A percentile compares a stretch with the other conserved stretches of the same genome.
These are phyloP conservation scores for Heterocephalus glaber DNA, from an alignment of 2,113 vertebrate genomes.

Conservation along the genomic window DNA sequence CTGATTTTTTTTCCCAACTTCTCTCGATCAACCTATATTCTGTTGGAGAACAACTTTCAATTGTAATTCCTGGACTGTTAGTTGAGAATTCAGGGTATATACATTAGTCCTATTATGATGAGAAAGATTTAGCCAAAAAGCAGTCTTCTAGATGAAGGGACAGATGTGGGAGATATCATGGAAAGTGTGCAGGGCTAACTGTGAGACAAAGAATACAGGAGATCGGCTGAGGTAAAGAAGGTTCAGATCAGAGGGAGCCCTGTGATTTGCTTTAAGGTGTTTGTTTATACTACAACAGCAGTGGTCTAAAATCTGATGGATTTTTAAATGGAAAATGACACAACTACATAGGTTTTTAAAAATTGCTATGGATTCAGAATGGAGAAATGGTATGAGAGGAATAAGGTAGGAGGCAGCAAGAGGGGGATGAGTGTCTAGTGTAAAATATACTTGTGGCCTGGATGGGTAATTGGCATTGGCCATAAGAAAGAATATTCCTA, in stretches of 20 bases:
- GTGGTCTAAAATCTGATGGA: neutral
- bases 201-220: neutral
- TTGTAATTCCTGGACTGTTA: neutral
- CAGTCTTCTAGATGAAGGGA: neutral
- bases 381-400: neutral
- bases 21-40: neutral
- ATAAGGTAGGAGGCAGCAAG: neutral
- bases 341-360: neutral
- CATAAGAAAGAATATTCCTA: neutral
- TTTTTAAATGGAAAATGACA: neutral
- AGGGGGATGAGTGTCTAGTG: too few relatives aligned
- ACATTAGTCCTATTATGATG: neutral
- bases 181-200: neutral
- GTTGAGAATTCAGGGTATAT: neutral
- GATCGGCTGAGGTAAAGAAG: accelerated
- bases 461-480: accelerated
- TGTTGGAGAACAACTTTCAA: neutral
- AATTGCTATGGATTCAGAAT: neutral
- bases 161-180: accelerated
- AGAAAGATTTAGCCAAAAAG: neutral
- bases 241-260: too few relatives aligned
- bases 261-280: neutral
- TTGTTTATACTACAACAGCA: neutral
- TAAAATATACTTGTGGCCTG: neutral
- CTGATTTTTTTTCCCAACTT: neutral